Percentiles rank a stretch among this genome's conserved stretches.
These are phyloP conservation scores for Gasterosteus aculeatus DNA, from an alignment of 2,113 vertebrate genomes.

Conservation along the genomic window DNA sequence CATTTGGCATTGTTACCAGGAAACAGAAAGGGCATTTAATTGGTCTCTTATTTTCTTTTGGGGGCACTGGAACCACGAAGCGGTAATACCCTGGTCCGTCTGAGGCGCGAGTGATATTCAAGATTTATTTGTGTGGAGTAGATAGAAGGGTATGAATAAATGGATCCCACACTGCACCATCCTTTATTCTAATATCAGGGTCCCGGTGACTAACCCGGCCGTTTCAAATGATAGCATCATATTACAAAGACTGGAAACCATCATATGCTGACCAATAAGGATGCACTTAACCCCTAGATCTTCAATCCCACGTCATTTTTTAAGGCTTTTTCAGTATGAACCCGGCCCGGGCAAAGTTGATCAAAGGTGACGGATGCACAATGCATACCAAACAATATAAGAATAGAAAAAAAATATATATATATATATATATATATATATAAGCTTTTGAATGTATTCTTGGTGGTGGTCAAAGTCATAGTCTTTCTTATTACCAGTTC, in stretches of 20 bases:
- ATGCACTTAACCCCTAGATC: constrained; percentile 20
- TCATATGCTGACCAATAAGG: constrained; percentile 21
- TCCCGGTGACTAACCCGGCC: not conserved
- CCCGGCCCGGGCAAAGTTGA: too few relatives aligned
- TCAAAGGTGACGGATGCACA: too few relatives aligned
- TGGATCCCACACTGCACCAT: constrained; percentile 12
- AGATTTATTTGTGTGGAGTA: constrained; percentile 31
- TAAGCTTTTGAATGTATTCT: constrained; percentile 4
- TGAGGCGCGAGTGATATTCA: constrained; percentile 18
- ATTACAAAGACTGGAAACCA: constrained; percentile 26
- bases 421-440: too few relatives aligned
- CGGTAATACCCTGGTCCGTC: constrained; percentile 34
- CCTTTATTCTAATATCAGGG: not conserved
- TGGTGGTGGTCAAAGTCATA: constrained; percentile 15
- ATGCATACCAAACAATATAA: too few relatives aligned
- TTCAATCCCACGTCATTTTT: constrained; percentile 19
- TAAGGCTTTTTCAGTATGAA: not conserved
- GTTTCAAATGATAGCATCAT: constrained; percentile 30
- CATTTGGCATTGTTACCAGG: constrained; percentile 55
- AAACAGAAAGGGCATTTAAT: constrained; percentile 67
- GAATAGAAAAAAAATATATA: too few relatives aligned
- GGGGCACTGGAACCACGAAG: constrained; percentile 42
- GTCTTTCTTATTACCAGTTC: constrained; percentile 21
- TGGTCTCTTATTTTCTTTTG: constrained; percentile 65
- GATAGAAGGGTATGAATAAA: constrained; percentile 46